Conservation (phyloP, 2,888 invertebrate species). For the Napeogenes inachia region DNA sequence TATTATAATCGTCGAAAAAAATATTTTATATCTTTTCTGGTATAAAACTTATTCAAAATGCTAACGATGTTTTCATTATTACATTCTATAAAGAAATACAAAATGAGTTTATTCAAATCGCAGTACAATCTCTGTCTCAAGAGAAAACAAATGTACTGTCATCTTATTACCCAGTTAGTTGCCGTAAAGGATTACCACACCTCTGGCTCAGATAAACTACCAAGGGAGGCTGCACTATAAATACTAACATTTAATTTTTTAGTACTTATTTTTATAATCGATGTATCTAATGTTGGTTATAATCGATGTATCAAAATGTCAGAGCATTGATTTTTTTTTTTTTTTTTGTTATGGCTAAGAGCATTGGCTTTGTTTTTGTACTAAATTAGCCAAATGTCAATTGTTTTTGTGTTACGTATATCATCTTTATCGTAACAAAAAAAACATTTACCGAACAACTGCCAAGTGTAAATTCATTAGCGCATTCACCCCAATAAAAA, state of each 20-base stretch:
- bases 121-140: slow-evolving; percentile 1
- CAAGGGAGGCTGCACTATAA: slow-evolving; percentile 17
- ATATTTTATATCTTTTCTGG: not conserved
- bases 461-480: slow-evolving; percentile 13
- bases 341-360: not conserved
- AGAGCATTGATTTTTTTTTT: too few species aligned
- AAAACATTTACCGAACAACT: slow-evolving; percentile 8
- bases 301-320: too few species aligned
- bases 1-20: too few species aligned
- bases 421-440: not conserved
- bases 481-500: slow-evolving; percentile 21
- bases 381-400: not conserved
- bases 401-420: not conserved
- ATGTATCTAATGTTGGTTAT: too few species aligned
- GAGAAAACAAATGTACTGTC: slow-evolving; percentile 27
- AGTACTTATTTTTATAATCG: not conserved
- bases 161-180: slow-evolving; percentile 23
- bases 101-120: slow-evolving; percentile 6
- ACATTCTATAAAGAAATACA: not conserved
- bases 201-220: slow-evolving; percentile 27
- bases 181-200: slow-evolving; percentile 26
- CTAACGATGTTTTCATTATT: not conserved
- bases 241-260: not conserved
- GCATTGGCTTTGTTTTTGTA: not conserved
- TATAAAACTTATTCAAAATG: not conserved